Evolutionary conservation across 2,113 vertebrate species (phyloP), one percentile per base, ranked within the genome.

Genomic region (Periophthalmus modestus): DNA sequence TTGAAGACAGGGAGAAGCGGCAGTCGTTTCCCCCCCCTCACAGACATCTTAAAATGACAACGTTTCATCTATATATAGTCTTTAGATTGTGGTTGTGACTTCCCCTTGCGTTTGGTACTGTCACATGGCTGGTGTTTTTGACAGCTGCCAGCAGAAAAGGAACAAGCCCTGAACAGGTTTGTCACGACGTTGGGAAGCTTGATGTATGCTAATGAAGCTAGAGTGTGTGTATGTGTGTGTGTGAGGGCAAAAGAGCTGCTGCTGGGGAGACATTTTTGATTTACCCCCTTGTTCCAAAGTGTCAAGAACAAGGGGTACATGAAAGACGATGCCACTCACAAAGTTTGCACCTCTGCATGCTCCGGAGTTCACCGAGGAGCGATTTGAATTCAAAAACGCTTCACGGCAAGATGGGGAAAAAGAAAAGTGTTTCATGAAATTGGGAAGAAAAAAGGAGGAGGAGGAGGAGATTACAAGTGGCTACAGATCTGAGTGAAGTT

Each of bases 61-160:
- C 87, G 87, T 91, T 92, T 94, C 87, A 92, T 92, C 93, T 94
- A 94, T 93, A 93, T 93, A 94, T 93, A 93, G 91, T 89, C 85
- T 89, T 92, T 80, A 92, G 88, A 92, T 91, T 90, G 87, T 83
- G 89, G 83, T 82, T 93, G 88, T 88, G 92, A 91, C 89, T 90
- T 85, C 83, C 82, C 77, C 73, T 62, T 77, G 84, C 63, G 68
- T 83, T 89, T 79, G 84, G 74, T 88, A 69, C 85, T 78, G 91
- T 91, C 89, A 89, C 85, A 89, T 73, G 86, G 82, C 75, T 75
- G 89, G 85, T 59, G 82, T 84, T 92, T 92, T 21, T 94, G 94
- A 94, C 93, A 94, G 91, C 93, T 93, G 93, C 92, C 93, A 94
- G 91, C 87, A 84, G 88, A 90, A 92, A 59, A 90, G 82, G 79